Percentiles rank a stretch among this genome's conserved stretches.
These are phyloP conservation scores for Apaloderma vittatum DNA, from an alignment of 2,113 vertebrate genomes.

Conservation along the genomic window DNA sequence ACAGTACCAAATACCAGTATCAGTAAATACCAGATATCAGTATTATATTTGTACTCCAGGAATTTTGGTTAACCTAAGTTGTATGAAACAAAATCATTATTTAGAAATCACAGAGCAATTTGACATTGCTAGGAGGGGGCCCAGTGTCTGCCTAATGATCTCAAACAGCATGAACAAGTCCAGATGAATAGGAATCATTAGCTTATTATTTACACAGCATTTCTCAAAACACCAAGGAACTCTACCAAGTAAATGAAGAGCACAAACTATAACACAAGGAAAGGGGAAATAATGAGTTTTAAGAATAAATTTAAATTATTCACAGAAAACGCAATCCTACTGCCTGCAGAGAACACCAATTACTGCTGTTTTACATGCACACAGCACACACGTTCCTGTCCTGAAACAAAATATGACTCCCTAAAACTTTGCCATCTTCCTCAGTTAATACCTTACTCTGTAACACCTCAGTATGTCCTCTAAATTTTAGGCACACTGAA, in stretches of 20 bases:
- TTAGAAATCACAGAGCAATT: slow-evolving; percentile 57
- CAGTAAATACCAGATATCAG: neutral
- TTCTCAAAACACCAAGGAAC: slow-evolving; percentile 28
- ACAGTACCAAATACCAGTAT: neutral
- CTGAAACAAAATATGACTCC: neutral
- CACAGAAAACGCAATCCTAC: neutral
- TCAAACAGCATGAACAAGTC: slow-evolving; percentile 37
- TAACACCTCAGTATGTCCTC: neutral
- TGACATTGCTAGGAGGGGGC: neutral
- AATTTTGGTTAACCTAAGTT: neutral
- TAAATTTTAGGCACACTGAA: neutral
- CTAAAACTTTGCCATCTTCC: neutral
- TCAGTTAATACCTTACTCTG: neutral
- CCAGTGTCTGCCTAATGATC: neutral
- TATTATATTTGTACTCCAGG: neutral
- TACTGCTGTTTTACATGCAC: neutral
- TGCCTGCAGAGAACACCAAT: slow-evolving; percentile 8
- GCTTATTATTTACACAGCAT: slow-evolving; percentile 42
- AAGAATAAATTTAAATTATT: slow-evolving; percentile 14
- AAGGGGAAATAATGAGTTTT: slow-evolving; percentile 10
- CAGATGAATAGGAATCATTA: slow-evolving; percentile 11
- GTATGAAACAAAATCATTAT: slow-evolving; percentile 48
- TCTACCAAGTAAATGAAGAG: slow-evolving; percentile 10
- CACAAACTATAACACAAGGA: neutral
- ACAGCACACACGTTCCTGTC: neutral